Conservation (phyloP, 2,888 invertebrate genomes). For the Capitulum mitella region DNA sequence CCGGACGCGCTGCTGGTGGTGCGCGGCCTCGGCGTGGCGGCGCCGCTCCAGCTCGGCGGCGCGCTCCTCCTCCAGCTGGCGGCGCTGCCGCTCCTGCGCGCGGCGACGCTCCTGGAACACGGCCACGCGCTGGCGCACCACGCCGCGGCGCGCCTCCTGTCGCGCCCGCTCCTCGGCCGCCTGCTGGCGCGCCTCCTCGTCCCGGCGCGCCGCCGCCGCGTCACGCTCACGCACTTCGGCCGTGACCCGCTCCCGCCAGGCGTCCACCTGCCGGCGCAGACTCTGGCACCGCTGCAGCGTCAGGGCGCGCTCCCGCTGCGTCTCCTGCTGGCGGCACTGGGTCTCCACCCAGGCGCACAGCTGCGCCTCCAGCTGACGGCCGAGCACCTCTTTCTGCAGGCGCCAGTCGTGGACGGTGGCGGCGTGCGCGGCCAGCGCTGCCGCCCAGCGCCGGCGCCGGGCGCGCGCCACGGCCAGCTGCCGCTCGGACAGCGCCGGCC, state of each 20-base stretch:
- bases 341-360: not conserved
- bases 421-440: not conserved
- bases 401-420: slow-evolving; percentile 15
- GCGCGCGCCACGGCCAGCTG: not conserved
- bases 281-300: not conserved
- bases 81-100: not conserved
- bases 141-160: not conserved
- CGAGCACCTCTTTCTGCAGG: slow-evolving; percentile 18
- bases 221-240: not conserved
- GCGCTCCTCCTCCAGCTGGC: not conserved
- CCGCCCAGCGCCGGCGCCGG: not conserved
- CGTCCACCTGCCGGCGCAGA: not conserved
- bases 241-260: not conserved
- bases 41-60: too few relatives aligned
- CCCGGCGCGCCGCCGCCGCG: not conserved
- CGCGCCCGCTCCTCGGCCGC: not conserved
- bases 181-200: not conserved
- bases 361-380: slow-evolving; percentile 14
- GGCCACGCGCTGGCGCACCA: not conserved
- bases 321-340: not conserved
- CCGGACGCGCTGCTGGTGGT: not conserved
- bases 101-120: not conserved
- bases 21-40: not conserved
- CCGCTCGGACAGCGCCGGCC: not conserved
- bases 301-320: not conserved